Evolutionary conservation across 2,888 invertebrate species (phyloP), one percentile per base, ranked within the genome.

Genomic region (Epistrophe grossulariae): DNA sequence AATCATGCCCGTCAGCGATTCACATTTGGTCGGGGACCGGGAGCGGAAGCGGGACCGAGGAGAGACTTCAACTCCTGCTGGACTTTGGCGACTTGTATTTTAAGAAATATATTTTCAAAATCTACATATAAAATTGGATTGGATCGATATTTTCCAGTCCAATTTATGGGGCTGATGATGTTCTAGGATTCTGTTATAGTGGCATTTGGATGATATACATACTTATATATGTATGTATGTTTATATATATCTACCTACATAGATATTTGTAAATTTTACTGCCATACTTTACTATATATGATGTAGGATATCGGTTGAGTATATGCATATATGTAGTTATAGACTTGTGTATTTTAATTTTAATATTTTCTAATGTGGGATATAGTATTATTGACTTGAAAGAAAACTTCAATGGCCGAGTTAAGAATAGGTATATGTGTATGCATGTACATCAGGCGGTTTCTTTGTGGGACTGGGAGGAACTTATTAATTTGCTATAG

Each of bases 121-220:
- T 90, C 89, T 90, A 89, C 90, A 90, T 90, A 90, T 88, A 89
- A 89, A 90, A 90, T 89, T 89, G 89, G 89, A 89, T 90, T 89
- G 89, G 89, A 90, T 90, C 90, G 89, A 90, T 90, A 90, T 89
- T 89, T 89, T 89, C 83, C 87, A 87, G 87, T 87, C 83, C 83
- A 87, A 87, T 87, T 87, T 87, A 85, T 85, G 78, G 79, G 48
- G 82, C 60, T 79, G 81, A 71, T 78, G 60, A 40, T 68, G 43
- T 38, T 77, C 43, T 64, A 64, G 24, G 45, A 62, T 24, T 62
- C 28, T 31, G 64, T 64, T 64, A 62, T 64, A 38, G 57, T 57
- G 57, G 31, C 31, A 17, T 57, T 57, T 35, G 57, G 10, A 57
- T 35, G 35, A 35, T 59, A 4, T 57, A n/a, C n/a, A 3, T 24